These are phyloP conservation scores for Malachius bipustulatus DNA, from an alignment of 2,888 invertebrate genomes.

Conservation along the genomic window DNA sequence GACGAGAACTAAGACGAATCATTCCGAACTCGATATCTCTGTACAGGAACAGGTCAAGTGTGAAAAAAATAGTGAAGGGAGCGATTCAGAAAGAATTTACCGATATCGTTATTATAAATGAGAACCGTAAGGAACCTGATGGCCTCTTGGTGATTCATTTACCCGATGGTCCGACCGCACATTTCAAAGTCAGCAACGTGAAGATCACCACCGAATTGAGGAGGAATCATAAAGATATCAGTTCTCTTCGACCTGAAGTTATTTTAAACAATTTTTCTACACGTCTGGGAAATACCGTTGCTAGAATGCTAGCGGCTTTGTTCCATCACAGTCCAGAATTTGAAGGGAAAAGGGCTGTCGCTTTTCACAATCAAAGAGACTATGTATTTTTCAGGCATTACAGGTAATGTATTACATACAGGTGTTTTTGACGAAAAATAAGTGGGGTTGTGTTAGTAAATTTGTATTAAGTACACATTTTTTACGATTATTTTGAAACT, in stretches of 20 bases:
- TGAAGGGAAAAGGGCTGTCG: conserved; percentile 81
- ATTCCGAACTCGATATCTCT: conserved; percentile 86
- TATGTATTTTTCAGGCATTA: conserved; percentile 98
- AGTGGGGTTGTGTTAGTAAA: no score
- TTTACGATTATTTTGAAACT: no score
- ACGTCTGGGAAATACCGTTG: conserved; percentile 78
- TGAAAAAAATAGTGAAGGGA: conserved; percentile 86
- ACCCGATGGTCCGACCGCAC: conserved; percentile 93
- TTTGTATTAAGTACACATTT: no score
- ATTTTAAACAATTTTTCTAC: conserved; percentile 94
- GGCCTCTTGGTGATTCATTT: conserved; percentile 87
- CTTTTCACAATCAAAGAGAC: conserved; percentile 98
- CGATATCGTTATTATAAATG: conserved; percentile 87
- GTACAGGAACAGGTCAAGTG: conserved; percentile 76
- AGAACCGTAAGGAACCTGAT: conserved; percentile 84
- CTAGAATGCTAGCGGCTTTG: conserved; percentile 84
- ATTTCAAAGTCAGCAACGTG: conserved; percentile 88
- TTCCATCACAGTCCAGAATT: conserved; percentile 96
- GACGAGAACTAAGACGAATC: conserved; percentile 77
- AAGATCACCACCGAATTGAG: conserved; percentile 78
- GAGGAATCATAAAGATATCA: conserved; percentile 67
- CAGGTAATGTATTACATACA: conserved; percentile 41
- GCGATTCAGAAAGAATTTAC: conserved; percentile 70
- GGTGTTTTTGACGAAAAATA: no score
- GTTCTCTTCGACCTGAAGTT: conserved; percentile 85